Evolutionary conservation across 2,888 invertebrate genomes (phyloP).

Genomic region (Hirtodrosophila confusa): DNA sequence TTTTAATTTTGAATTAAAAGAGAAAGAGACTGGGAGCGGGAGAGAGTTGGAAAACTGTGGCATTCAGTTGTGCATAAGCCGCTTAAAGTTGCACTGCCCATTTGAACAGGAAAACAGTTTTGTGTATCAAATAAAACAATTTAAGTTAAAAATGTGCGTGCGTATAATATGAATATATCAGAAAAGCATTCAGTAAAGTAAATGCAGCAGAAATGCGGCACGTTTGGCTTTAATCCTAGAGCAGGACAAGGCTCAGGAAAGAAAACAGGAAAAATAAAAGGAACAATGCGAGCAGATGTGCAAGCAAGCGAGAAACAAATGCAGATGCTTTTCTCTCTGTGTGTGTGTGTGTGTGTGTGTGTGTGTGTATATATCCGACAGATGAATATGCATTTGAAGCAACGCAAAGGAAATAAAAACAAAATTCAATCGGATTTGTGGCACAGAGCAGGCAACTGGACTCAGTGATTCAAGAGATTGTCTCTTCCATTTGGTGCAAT

Average conservation of each 20-base stretch:
- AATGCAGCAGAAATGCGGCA: constrained; percentile 47
- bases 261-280: constrained; percentile 33
- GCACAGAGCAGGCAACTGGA: constrained; percentile 62
- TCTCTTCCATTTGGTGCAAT: constrained; percentile 57
- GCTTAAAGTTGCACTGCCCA: constrained; percentile 49
- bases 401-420: constrained; percentile 62
- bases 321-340: constrained; percentile 62
- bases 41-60: not conserved
- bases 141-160: constrained; percentile 4
- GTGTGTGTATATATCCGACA: constrained; percentile 38
- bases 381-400: constrained; percentile 66
- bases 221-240: constrained; percentile 60
- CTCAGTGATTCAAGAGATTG: constrained; percentile 33
- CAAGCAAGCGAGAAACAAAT: constrained; percentile 55
- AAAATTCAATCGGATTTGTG: constrained; percentile 75
- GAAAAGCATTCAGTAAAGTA: constrained; percentile 23
- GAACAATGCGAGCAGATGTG: constrained; percentile 76
- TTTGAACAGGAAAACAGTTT: constrained; percentile 31
- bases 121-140: constrained; percentile 18
- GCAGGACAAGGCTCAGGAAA: constrained; percentile 20
- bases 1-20: constrained; percentile 32
- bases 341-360: constrained; percentile 12
- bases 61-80: constrained; percentile 48
- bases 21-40: not conserved
- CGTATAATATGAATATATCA: constrained; percentile 10